Evolutionary conservation across 1,140 invertebrate genomes (phyloP).

Genomic region (Drosophila mauritiana): DNA sequence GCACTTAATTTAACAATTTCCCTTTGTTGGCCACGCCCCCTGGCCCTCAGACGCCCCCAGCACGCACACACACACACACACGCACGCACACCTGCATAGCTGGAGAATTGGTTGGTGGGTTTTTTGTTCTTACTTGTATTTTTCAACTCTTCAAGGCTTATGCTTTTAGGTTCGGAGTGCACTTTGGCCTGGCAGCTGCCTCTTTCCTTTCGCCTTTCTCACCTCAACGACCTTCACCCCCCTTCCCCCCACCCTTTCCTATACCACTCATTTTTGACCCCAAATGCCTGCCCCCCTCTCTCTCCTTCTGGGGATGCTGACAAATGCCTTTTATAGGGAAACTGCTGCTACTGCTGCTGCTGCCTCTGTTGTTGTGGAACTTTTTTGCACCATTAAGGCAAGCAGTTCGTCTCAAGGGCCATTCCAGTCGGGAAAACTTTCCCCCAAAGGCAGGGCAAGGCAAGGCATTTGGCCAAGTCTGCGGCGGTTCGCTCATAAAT

Average conservation of each 20-base stretch:
- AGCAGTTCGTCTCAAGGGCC: conserved; percentile 66
- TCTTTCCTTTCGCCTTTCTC: conserved; percentile 28
- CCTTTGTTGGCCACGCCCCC: conserved; percentile 51
- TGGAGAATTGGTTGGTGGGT: conserved; percentile 21
- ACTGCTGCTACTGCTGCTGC: conserved; percentile 1
- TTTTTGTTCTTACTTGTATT: conserved; percentile 7
- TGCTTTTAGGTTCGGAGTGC: conserved; percentile 78
- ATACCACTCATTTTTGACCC: neutral
- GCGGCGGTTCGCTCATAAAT: conserved; percentile 51
- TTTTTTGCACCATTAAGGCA: conserved; percentile 69
- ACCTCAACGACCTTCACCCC: conserved; percentile 20
- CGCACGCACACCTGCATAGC: conserved; percentile 19
- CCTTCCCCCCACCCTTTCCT: neutral
- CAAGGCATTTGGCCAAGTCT: conserved; percentile 48
- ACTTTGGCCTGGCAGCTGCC: conserved; percentile 67
- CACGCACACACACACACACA: neutral
- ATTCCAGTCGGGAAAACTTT: conserved; percentile 40
- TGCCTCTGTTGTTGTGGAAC: conserved; percentile 30
- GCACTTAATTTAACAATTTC: conserved; percentile 77
- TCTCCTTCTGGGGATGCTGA: conserved; percentile 9
- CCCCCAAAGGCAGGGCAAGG: conserved; percentile 8
- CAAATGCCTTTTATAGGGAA: conserved; percentile 59
- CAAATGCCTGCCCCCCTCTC: neutral
- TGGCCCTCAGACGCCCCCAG: neutral
- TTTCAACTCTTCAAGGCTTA: conserved; percentile 58